These are phyloP conservation scores for Tortricodes alternella DNA, from an alignment of 2,888 invertebrate species.

Conservation along the genomic window DNA sequence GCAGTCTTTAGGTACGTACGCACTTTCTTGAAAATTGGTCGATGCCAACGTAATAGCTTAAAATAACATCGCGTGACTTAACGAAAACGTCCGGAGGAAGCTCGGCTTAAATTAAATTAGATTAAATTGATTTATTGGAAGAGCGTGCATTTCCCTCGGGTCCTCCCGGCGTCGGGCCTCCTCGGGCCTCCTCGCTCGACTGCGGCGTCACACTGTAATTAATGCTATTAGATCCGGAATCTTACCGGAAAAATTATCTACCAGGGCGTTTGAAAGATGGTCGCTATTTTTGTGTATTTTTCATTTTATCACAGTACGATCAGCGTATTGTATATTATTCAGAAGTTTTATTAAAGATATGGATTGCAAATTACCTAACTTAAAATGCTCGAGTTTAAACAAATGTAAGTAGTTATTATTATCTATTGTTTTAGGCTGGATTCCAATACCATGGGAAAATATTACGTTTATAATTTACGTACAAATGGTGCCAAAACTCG, in stretches of 20 bases:
- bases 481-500: neutral
- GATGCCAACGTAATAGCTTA: conserved; percentile 40
- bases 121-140: conserved; percentile 81
- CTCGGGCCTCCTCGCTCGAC: conserved; percentile 47
- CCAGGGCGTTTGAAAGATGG: conserved; percentile 19
- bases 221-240: conserved; percentile 76
- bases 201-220: conserved; percentile 64
- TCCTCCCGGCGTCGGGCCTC: conserved; percentile 44
- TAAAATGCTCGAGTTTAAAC: conserved; percentile 16
- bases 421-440: conserved; percentile 3
- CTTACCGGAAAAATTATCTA: conserved; percentile 62
- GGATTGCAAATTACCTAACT: neutral
- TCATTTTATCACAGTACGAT: too few relatives aligned
- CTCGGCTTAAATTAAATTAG: conserved; percentile 78
- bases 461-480: neutral
- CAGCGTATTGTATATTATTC: too few relatives aligned
- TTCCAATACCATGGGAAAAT: conserved; percentile 5
- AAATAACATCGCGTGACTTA: conserved; percentile 66
- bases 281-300: too few relatives aligned
- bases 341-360: too few relatives aligned
- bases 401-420: conserved; percentile 1
- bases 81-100: conserved; percentile 61
- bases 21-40: conserved; percentile 17
- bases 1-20: neutral
- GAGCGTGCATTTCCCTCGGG: conserved; percentile 53